phyloP scores from a whole-genome alignment of 2,113 vertebrate species.

The Scomber scombrus region DNA sequence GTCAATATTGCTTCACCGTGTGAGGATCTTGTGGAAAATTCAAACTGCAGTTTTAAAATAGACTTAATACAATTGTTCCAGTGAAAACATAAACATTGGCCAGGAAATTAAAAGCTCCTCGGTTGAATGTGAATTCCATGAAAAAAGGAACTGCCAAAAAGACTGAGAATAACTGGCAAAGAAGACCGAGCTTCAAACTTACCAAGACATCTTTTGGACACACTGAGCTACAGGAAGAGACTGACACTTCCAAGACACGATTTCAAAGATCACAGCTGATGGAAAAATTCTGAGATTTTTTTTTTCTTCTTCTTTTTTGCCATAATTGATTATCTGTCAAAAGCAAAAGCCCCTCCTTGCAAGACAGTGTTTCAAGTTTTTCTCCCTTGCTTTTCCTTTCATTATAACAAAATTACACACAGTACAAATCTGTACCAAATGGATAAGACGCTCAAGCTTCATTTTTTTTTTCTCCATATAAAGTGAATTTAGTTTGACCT shows the following conservation, averaged over 20 bases:
- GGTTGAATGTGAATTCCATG: constrained; percentile 31
- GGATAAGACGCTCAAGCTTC: background rate
- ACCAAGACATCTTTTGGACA: constrained; percentile 34
- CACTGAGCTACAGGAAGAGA: constrained; percentile 20
- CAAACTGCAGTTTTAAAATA: constrained; percentile 38
- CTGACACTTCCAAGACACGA: constrained; percentile 27
- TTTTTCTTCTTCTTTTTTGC: background rate
- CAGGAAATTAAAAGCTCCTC: constrained; percentile 36
- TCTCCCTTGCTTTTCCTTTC: background rate
- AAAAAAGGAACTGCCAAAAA: constrained; percentile 32
- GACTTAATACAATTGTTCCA: constrained; percentile 25
- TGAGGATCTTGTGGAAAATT: constrained; percentile 34
- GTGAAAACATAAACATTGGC: constrained; percentile 49
- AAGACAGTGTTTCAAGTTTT: constrained; percentile 4
- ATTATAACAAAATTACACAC: background rate
- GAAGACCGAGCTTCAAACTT: constrained; percentile 8
- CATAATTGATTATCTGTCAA: constrained; percentile 27
- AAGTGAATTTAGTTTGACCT: background rate
- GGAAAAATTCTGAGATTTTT: constrained; percentile 17
- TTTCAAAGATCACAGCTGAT: constrained; percentile 30
- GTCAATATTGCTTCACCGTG: constrained; percentile 1
- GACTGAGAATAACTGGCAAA: constrained; percentile 24
- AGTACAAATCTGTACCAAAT: background rate
- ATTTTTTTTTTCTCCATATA: background rate
- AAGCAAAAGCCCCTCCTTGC: constrained; percentile 14